Evolutionary conservation across 2,113 vertebrate genomes (phyloP), one percentile per base, ranked within the genome.

Genomic region (Onychostruthus taczanowskii): DNA sequence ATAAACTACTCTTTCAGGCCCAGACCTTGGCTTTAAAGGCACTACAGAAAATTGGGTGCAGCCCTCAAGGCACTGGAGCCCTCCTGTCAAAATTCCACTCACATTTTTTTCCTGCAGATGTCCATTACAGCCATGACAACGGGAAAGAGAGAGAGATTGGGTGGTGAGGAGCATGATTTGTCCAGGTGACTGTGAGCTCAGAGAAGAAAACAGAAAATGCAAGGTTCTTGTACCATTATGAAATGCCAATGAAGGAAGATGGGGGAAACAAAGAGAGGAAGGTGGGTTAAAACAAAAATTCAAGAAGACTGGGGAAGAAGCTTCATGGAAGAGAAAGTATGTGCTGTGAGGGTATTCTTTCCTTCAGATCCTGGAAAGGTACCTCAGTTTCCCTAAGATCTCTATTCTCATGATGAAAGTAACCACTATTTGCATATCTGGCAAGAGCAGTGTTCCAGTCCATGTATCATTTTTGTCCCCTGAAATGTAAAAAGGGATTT

Each of bases 401-500:
- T 77, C 37, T 73, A 1, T 37, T 89, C 55, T 41, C 83, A 16
- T 85, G 44, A 70, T 72, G 22, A 35, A 78, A 79, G 16, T 28
- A 79, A 47, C 21, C 26, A 64, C 16, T 33, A 16, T 18, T 58
- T 55, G 74, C 12, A 41, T 37, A 37, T 21, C 28, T 56, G 58
- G 22, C 46, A 86, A 66, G 19, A 68, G 16, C 58, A 86, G 9
- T 33, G 3, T 35, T 77, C 21, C 47, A 67, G n/a, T 4, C 21
- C 20, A n/a, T 1, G 0, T 4, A 30, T 16, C 0, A 0, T 13
- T 58, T 85, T 68, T 70, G 2, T 1, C 14, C 23, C 13, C 26
- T 67, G 39, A 19, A 80, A 62, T 9, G 9, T 56, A 72, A 84
- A 89, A 68, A 35, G 11, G 16, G 13, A n/a, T 64, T 85, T 87